These are phyloP conservation scores for Junonia oenone DNA, from an alignment of 2,888 invertebrate species.

Conservation along the genomic window DNA sequence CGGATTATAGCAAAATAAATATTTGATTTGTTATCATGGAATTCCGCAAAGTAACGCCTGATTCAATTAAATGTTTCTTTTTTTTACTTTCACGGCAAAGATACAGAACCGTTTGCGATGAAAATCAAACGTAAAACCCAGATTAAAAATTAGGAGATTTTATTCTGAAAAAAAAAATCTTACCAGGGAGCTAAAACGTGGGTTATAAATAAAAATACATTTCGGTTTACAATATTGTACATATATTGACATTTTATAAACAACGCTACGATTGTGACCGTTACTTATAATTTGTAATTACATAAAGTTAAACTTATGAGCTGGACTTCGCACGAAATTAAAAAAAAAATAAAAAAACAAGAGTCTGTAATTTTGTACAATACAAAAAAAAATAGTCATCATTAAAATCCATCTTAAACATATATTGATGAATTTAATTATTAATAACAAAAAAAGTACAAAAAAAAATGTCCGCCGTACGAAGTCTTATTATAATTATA, in stretches of 20 bases:
- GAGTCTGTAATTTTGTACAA: not conserved
- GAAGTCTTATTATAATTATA: not conserved
- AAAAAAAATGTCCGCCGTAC: not conserved
- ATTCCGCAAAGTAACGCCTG: too few relatives aligned
- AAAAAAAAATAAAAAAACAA: not conserved
- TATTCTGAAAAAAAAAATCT: too few relatives aligned
- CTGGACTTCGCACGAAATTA: constrained; percentile 4
- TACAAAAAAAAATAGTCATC: not conserved
- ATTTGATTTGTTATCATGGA: too few relatives aligned
- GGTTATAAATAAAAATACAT: constrained; percentile 9
- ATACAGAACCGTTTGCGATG: too few relatives aligned
- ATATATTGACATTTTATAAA: constrained; percentile 35
- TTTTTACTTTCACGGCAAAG: not conserved
- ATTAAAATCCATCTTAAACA: not conserved
- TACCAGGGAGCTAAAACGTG: too few relatives aligned
- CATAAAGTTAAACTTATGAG: constrained; percentile 11
- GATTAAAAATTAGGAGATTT: too few relatives aligned
- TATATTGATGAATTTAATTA: not conserved
- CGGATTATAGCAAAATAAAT: too few relatives aligned
- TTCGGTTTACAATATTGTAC: constrained; percentile 30
- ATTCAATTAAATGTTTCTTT: too few relatives aligned
- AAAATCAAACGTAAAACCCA: too few relatives aligned
- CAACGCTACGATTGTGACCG: constrained; percentile 31
- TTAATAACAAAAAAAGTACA: not conserved
- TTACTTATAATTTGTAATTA: constrained; percentile 16